Conservation (phyloP, 2,888 invertebrate genomes). For the Frankliniella fusca region DNA sequence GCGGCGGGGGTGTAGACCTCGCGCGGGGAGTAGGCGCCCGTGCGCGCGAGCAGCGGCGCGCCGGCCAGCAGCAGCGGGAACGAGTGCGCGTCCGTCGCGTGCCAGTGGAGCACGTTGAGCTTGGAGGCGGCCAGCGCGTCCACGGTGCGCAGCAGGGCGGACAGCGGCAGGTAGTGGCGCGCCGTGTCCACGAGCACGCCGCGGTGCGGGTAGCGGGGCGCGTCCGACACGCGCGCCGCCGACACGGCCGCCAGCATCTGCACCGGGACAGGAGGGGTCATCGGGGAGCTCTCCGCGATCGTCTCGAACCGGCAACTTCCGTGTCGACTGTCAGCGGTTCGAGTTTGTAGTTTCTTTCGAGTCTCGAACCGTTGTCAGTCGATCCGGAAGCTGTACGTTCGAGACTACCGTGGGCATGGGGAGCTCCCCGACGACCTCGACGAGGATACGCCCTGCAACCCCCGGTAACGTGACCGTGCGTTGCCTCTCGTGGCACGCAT, state of each 20-base stretch:
- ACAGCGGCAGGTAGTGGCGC: constrained; percentile 76
- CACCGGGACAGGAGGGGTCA: too few relatives aligned
- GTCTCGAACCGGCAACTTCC: too few relatives aligned
- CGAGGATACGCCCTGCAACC: too few relatives aligned
- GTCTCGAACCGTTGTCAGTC: too few relatives aligned
- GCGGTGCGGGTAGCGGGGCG: constrained; percentile 76
- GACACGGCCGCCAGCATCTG: constrained; percentile 57
- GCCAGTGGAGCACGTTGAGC: constrained; percentile 92
- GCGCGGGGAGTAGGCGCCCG: constrained; percentile 66
- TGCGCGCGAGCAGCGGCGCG: constrained; percentile 68
- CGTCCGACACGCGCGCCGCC: constrained; percentile 65
- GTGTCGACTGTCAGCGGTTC: too few relatives aligned
- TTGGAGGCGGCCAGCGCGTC: constrained; percentile 85
- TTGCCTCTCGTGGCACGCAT: background rate
- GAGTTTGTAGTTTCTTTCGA: too few relatives aligned
- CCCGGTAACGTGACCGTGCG: too few relatives aligned
- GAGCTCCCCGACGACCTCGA: too few relatives aligned
- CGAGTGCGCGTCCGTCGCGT: constrained; percentile 84
- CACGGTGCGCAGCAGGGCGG: constrained; percentile 63
- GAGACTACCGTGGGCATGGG: too few relatives aligned
- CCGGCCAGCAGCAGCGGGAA: constrained; percentile 78
- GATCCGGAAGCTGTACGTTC: too few relatives aligned
- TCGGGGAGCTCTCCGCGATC: too few relatives aligned
- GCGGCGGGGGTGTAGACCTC: constrained; percentile 66
- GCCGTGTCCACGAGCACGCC: constrained; percentile 86